Percentiles rank a stretch among this genome's conserved stretches.
phyloP scores from a whole-genome alignment of 2,888 invertebrate species.

The Andrena bicolor region DNA sequence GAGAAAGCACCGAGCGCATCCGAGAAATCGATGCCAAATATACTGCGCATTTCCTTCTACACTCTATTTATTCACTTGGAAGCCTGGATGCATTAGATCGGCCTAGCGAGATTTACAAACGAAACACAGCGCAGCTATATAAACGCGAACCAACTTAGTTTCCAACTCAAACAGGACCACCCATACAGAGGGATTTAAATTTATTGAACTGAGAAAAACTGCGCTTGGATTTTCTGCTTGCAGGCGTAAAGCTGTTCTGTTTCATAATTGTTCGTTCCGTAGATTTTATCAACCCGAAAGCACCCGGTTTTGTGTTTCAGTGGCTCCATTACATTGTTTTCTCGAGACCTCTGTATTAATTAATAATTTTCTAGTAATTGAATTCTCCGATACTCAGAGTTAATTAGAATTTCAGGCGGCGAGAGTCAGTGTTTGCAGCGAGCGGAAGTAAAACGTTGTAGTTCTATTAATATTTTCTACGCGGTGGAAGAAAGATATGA shows the following conservation, averaged over 20 bases:
- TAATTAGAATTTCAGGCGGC: no score
- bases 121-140: not conserved
- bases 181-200: not conserved
- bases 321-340: no score
- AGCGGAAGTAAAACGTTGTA: no score
- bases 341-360: no score
- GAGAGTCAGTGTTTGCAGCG: no score
- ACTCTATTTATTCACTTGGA: conserved; percentile 12
- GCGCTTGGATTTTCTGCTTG: not conserved
- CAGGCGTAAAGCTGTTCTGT: not conserved
- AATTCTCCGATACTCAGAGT: no score
- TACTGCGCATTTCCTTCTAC: not conserved
- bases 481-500: no score
- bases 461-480: no score
- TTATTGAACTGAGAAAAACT: not conserved
- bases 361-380: not conserved
- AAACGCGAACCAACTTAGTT: not conserved
- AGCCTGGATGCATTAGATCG: conserved; percentile 14
- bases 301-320: no score
- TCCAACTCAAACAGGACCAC: not conserved
- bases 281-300: no score
- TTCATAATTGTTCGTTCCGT: no score
- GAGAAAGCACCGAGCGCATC: not conserved
- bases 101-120: not conserved
- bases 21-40: conserved; percentile 1